These are phyloP conservation scores for Gymnorhina tibicen DNA, from an alignment of 2,113 vertebrate species.

Conservation along the genomic window DNA sequence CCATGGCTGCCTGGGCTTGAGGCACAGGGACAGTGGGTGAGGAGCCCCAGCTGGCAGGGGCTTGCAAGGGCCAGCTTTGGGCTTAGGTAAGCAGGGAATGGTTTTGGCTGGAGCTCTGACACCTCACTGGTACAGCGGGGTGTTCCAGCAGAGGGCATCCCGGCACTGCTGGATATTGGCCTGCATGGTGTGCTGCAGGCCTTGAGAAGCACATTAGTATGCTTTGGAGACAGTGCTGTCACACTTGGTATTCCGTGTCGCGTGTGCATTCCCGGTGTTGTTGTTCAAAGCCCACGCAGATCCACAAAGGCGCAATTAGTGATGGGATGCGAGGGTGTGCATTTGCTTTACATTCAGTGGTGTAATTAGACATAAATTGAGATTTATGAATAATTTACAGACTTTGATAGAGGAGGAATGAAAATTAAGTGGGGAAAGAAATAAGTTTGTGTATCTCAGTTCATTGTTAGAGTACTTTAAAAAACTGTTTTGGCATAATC, in stretches of 20 bases:
- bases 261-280: neutral
- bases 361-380: constrained; percentile 20
- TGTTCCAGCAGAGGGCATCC: constrained; percentile 61
- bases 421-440: neutral
- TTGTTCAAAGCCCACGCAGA: neutral
- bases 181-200: neutral
- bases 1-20: neutral
- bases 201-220: neutral
- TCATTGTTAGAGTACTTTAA: neutral
- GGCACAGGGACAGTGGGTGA: neutral
- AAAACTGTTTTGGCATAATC: neutral
- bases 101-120: neutral
- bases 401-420: neutral
- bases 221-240: neutral
- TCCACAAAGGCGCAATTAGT: neutral
- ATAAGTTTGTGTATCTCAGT: neutral
- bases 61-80: neutral
- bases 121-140: rapidly evolving
- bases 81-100: neutral
- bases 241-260: neutral
- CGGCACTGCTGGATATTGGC: neutral
- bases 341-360: neutral
- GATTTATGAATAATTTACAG: constrained; percentile 26
- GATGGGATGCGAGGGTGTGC: neutral
- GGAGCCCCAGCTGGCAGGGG: neutral